These are phyloP conservation scores for Chelonia mydas DNA, from an alignment of 2,797 vertebrate species.

Conservation along the genomic window DNA sequence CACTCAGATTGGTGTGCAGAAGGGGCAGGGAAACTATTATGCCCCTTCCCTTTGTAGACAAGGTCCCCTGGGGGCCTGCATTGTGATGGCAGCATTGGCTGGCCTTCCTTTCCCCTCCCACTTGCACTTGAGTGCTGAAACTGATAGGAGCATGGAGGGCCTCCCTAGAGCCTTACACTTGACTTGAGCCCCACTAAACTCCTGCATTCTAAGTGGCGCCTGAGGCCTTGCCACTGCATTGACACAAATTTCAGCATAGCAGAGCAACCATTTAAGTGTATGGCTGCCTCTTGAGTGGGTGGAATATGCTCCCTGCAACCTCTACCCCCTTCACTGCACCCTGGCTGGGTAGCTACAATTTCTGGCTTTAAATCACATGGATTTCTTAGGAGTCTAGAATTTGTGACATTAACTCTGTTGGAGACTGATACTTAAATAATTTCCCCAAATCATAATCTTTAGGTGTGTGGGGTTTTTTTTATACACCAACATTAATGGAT, in stretches of 20 bases:
- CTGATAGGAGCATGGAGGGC: background rate
- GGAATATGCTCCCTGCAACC: background rate
- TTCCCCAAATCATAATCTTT: background rate
- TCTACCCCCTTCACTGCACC: background rate
- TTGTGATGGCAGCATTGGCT: background rate
- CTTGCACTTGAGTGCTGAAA: background rate
- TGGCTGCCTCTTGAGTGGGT: rapidly evolving
- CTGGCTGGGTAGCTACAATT: background rate
- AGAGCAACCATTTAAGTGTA: background rate
- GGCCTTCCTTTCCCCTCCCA: background rate
- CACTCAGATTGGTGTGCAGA: background rate
- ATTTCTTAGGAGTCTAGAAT: background rate
- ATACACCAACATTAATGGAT: background rate
- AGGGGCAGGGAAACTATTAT: background rate
- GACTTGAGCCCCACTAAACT: background rate
- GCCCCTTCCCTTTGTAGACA: background rate
- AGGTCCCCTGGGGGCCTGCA: rapidly evolving
- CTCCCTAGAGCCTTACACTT: background rate
- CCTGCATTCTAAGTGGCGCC: background rate
- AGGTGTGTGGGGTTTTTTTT: background rate
- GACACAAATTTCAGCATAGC: background rate
- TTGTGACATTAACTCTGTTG: background rate
- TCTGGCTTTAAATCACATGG: background rate
- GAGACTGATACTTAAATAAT: background rate
- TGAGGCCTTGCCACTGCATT: rapidly evolving